phyloP scores from a whole-genome alignment of 2,797 vertebrate species.

The Halcyon badia region DNA sequence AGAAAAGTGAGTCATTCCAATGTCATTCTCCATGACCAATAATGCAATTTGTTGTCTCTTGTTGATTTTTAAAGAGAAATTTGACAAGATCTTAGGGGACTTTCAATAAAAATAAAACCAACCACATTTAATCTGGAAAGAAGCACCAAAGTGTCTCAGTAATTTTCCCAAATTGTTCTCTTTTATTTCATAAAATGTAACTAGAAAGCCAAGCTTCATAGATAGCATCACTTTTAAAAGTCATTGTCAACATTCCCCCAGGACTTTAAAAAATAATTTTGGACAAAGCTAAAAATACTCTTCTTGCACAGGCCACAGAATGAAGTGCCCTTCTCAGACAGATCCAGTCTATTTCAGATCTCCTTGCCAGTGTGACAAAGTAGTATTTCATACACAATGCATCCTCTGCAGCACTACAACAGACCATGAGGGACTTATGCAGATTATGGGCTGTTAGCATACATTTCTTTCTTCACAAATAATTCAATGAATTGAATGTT shows the following conservation, averaged over 20 bases:
- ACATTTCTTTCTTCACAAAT: background rate
- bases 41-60: background rate
- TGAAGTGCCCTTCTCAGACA: background rate
- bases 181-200: background rate
- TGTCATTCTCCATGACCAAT: background rate
- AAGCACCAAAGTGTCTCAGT: background rate
- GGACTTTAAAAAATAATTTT: background rate
- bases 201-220: background rate
- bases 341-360: background rate
- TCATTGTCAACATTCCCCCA: background rate
- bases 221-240: background rate
- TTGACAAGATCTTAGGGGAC: background rate
- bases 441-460: background rate
- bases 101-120: background rate
- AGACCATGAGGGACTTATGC: background rate
- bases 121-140: background rate
- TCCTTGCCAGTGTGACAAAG: background rate
- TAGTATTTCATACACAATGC: background rate
- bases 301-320: background rate
- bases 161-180: background rate
- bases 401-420: background rate
- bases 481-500: background rate
- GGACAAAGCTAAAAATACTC: background rate
- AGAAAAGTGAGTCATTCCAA: background rate
- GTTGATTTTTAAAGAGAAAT: background rate